Base-by-base conservation (phyloP, 2,888 invertebrate genomes). In the Ametastegia equiseti region DNA sequence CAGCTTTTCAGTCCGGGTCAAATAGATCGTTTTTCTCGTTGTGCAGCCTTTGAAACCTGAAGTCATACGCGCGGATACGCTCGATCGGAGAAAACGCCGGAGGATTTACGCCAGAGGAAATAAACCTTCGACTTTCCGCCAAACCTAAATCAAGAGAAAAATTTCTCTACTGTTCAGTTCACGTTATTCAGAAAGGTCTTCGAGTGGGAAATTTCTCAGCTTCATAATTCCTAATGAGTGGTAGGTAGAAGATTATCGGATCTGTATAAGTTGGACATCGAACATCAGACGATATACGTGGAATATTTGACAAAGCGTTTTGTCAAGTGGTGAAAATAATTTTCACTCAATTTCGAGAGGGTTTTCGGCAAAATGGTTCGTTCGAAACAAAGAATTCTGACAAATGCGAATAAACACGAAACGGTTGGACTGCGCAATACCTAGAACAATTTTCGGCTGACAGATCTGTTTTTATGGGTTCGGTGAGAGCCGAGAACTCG, bases 401-500 rank as follows among this genome's bases (percentile, higher is more conserved):
- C 9, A n/a, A 47, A 71, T n/a, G 27, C 2, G 11, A 67, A 67
- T 67, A 4, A 71, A 19, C 1, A 19, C 45, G 27, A 45, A 47
- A 45, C 39, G 19, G 11, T 39, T 15, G 36, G 36, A 67, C 69
- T 71, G 27, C 30, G 47, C 13, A 47, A 27, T 45, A 30, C 23
- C 54, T 75, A 75, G 33, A 54, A 36, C 42, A n/a, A 33, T 54
- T 75, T 36, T 36, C 27, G 33, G 75, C 27, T 50, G 75, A 75
- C 54, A 75, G 54, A 75, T 75, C n/a, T 75, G 69, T 75, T 75
- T 75, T 75, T 75, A 50, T 54, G 75, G 54, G 33, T 75, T 36
- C 33, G 36, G 15, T 75, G 75, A 83, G 77, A 80, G 81, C 80
- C 80, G 84, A 82, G 83, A 84, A 85, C 84, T 84, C 69, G 86